These are phyloP conservation scores for Acanthurus lineatus DNA, from an alignment of 2,797 vertebrate genomes.

Conservation along the genomic window DNA sequence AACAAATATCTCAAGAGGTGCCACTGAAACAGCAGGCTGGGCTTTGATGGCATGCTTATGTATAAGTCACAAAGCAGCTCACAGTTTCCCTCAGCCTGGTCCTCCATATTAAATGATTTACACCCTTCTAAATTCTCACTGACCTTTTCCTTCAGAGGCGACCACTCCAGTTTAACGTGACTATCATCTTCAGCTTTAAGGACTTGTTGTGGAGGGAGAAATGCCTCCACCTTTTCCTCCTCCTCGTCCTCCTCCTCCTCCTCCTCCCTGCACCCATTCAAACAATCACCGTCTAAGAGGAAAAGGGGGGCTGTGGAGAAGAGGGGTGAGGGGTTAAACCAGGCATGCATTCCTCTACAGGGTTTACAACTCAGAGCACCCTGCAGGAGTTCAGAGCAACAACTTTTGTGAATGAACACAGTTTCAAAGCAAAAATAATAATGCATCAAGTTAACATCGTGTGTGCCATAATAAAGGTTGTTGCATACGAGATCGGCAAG, in stretches of 20 bases:
- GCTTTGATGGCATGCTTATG: background rate
- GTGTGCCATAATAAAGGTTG: no score
- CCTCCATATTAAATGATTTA: slow-evolving; percentile 3
- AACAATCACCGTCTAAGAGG: slow-evolving; percentile 36
- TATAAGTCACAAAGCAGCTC: background rate
- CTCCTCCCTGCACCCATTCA: slow-evolving; percentile 18
- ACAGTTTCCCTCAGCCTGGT: background rate
- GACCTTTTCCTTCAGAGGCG: slow-evolving; percentile 65
- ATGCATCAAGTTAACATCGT: background rate
- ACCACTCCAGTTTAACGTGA: slow-evolving; percentile 40
- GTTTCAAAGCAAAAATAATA: background rate
- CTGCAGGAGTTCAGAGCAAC: background rate
- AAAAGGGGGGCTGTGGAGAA: slow-evolving; percentile 28
- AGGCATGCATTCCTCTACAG: slow-evolving; percentile 37
- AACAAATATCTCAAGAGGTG: background rate
- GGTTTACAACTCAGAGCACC: background rate
- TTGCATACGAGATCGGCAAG: background rate
- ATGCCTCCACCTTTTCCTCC: slow-evolving; percentile 47
- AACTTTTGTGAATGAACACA: background rate
- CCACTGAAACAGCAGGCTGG: background rate
- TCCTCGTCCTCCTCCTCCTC: slow-evolving; percentile 23
- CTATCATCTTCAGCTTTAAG: slow-evolving; percentile 48
- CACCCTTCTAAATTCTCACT: slow-evolving; percentile 25
- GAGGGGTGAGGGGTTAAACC: slow-evolving; percentile 36
- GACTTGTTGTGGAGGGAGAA: slow-evolving; percentile 37